Conservation (phyloP, 1,140 invertebrate species). For the Asobara japonica region DNA sequence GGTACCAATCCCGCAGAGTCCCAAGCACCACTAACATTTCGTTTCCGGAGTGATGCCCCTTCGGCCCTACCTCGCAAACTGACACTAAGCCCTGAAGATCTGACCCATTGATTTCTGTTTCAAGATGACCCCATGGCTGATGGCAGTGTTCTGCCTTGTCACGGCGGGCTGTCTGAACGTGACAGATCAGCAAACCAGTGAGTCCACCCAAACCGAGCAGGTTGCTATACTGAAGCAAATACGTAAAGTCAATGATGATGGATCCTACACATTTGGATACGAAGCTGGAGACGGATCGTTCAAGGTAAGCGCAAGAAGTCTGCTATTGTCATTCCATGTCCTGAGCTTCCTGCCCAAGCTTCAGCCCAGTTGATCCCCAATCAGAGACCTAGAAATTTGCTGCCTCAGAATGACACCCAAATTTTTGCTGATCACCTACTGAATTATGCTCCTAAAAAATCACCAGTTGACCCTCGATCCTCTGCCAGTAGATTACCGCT, state of each 20-base stretch:
- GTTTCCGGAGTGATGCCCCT: too few species aligned
- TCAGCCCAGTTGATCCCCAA: too few species aligned
- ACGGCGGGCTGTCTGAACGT: constrained; percentile 61
- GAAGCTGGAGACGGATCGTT: constrained; percentile 86
- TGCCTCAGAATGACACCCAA: too few species aligned
- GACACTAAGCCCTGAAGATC: too few species aligned
- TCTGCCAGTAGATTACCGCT: too few species aligned
- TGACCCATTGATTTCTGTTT: constrained; percentile 39
- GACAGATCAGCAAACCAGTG: constrained; percentile 63
- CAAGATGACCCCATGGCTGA: constrained; percentile 66
- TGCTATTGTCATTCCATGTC: background rate
- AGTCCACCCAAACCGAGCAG: constrained; percentile 61
- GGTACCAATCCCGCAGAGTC: too few species aligned
- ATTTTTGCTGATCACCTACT: too few species aligned
- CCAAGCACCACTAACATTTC: too few species aligned
- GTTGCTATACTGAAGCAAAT: constrained; percentile 79
- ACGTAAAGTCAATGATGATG: constrained; percentile 82
- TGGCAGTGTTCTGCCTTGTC: constrained; percentile 62
- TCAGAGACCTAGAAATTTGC: too few species aligned
- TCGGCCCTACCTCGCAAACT: too few species aligned
- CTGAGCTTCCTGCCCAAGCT: background rate
- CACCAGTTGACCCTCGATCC: too few species aligned
- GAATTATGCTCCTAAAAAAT: too few species aligned
- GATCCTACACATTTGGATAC: constrained; percentile 85
- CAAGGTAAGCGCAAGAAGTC: constrained; percentile 65